Percentiles rank a stretch among this genome's conserved stretches.
phyloP scores from a whole-genome alignment of 2,888 invertebrate genomes.

The Exephanes ischioxanthus region DNA sequence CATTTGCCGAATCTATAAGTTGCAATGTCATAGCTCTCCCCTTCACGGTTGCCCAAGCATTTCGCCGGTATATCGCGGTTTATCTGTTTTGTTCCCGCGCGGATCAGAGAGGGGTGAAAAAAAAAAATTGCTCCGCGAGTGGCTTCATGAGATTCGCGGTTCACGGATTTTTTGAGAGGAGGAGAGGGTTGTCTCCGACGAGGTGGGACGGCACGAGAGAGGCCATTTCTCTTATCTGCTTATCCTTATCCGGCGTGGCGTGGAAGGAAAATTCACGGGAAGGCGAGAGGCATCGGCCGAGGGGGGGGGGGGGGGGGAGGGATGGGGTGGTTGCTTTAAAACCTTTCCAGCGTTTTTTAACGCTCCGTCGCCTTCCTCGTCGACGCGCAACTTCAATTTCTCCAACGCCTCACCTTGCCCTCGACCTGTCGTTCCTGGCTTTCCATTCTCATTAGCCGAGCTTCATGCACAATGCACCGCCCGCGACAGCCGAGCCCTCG shows the following conservation, averaged over 20 bases:
- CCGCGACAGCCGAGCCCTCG: slow-evolving; percentile 73
- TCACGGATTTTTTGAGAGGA: slow-evolving; percentile 1
- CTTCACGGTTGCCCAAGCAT: neutral
- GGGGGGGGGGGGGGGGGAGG: neutral
- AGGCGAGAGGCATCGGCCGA: slow-evolving; percentile 34
- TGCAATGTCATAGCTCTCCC: neutral
- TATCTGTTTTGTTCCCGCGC: slow-evolving; percentile 10
- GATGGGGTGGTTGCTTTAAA: slow-evolving; percentile 58
- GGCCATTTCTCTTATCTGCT: slow-evolving; percentile 73
- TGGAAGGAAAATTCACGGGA: slow-evolving; percentile 32
- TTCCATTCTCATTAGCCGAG: slow-evolving; percentile 78
- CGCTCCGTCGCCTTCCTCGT: slow-evolving; percentile 51
- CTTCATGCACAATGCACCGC: slow-evolving; percentile 75
- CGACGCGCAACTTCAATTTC: slow-evolving; percentile 46
- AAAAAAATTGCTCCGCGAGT: slow-evolving; percentile 25
- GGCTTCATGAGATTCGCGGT: slow-evolving; percentile 39
- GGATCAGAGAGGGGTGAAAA: neutral
- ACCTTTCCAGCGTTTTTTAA: slow-evolving; percentile 61
- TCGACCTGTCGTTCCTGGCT: slow-evolving; percentile 64
- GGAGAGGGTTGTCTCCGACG: slow-evolving; percentile 18
- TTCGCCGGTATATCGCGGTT: neutral
- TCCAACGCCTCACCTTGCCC: slow-evolving; percentile 57
- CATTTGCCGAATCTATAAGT: neutral
- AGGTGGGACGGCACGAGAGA: slow-evolving; percentile 59
- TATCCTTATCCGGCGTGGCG: slow-evolving; percentile 70